Evolutionary conservation across 1,140 invertebrate genomes (phyloP).

Genomic region (Drosophila willistoni): DNA sequence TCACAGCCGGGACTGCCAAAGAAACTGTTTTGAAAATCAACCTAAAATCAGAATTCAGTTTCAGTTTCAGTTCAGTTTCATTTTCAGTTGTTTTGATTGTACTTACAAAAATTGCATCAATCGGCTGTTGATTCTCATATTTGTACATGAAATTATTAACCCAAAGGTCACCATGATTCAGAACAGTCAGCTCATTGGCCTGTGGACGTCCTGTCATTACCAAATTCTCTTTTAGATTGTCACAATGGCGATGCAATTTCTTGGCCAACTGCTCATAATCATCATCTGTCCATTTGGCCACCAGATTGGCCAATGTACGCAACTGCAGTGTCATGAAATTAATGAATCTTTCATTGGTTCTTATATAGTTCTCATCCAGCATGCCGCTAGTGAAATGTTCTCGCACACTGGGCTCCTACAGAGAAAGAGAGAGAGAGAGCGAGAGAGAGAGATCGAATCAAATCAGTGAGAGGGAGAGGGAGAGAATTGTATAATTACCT

Average conservation of each 20-base stretch:
- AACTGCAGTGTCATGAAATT: slow-evolving; percentile 70
- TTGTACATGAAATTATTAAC: slow-evolving; percentile 85
- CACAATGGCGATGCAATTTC: slow-evolving; percentile 70
- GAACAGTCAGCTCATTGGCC: slow-evolving; percentile 72
- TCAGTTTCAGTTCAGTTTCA: too few relatives aligned
- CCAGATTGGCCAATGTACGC: slow-evolving; percentile 64
- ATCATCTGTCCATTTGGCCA: slow-evolving; percentile 63
- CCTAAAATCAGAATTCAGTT: slow-evolving; percentile 27
- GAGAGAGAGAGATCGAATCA: too few relatives aligned
- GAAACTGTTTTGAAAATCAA: slow-evolving; percentile 80
- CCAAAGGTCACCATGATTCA: slow-evolving; percentile 85
- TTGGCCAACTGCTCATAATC: slow-evolving; percentile 59
- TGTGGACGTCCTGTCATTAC: slow-evolving; percentile 53
- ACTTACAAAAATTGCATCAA: slow-evolving; percentile 78
- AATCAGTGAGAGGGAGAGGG: too few relatives aligned
- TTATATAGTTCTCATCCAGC: slow-evolving; percentile 77
- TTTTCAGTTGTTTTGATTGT: too few relatives aligned
- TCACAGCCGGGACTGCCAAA: slow-evolving; percentile 80
- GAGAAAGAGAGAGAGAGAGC: not conserved
- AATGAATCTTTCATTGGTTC: slow-evolving; percentile 73
- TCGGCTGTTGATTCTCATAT: slow-evolving; percentile 77
- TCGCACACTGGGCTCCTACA: slow-evolving; percentile 58
- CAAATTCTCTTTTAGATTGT: slow-evolving; percentile 74
- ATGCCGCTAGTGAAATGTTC: slow-evolving; percentile 75
- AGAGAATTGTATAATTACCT: slow-evolving; percentile 44